Percentiles rank a stretch among this genome's conserved stretches.
These are phyloP conservation scores for Podarcis lilfordi DNA, from an alignment of 2,797 vertebrate species.

Conservation along the genomic window DNA sequence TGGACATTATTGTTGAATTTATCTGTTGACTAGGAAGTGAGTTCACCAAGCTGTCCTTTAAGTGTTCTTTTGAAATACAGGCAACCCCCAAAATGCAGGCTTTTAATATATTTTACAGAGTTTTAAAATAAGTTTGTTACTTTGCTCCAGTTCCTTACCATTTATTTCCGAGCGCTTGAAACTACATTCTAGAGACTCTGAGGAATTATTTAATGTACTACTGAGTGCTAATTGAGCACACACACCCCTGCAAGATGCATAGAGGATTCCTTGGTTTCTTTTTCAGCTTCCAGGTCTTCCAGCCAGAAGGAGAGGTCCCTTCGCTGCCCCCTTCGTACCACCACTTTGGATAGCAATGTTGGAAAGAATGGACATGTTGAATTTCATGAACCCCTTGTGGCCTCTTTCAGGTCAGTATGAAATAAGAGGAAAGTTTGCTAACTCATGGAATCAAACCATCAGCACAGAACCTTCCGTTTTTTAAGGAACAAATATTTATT, in stretches of 20 bases:
- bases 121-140: background rate
- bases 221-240: background rate
- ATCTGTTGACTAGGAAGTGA: too few relatives aligned
- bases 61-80: background rate
- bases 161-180: conserved; percentile 20
- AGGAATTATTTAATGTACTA: background rate
- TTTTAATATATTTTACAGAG: conserved; percentile 36
- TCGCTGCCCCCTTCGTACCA: conserved; percentile 89
- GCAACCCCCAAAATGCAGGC: background rate
- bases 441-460: background rate
- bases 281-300: conserved; percentile 77
- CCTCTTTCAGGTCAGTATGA: conserved; percentile 86
- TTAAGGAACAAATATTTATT: background rate
- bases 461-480: background rate
- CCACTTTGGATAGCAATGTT: conserved; percentile 92
- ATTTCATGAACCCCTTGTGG: conserved; percentile 85
- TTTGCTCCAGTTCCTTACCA: conserved; percentile 33
- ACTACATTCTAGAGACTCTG: conserved; percentile 18
- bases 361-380: conserved; percentile 84
- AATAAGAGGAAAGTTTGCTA: background rate
- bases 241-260: conserved; percentile 40
- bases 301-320: conserved; percentile 87
- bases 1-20: background rate
- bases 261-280: conserved; percentile 71
- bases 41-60: background rate